These are phyloP conservation scores for Equus przewalskii DNA, from an alignment of 2,113 vertebrate genomes.

Conservation along the genomic window DNA sequence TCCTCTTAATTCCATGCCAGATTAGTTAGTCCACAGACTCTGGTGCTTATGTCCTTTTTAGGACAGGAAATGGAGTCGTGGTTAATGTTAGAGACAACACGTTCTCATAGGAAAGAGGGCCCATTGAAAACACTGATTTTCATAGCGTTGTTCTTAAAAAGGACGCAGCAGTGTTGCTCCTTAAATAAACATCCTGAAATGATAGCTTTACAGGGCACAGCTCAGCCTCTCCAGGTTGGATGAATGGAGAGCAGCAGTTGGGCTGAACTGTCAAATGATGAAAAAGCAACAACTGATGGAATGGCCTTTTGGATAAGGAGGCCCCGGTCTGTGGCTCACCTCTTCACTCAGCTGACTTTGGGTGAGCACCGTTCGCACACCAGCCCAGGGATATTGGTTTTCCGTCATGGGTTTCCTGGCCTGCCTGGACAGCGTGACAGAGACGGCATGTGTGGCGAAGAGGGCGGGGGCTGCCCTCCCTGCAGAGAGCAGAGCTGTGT, in stretches of 20 bases:
- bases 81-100: not conserved
- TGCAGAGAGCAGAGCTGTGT: not conserved
- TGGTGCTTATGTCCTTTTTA: not conserved
- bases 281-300: not conserved
- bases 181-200: accelerated
- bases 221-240: not conserved
- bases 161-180: too few relatives aligned
- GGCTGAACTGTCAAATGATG: not conserved
- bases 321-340: not conserved
- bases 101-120: not conserved
- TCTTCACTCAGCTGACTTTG: not conserved
- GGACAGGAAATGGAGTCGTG: not conserved
- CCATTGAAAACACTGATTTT: not conserved
- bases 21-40: not conserved
- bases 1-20: not conserved
- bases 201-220: too few relatives aligned
- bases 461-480: not conserved
- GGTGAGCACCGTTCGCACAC: not conserved
- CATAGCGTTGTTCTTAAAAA: not conserved
- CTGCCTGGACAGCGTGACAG: not conserved
- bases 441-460: too few relatives aligned
- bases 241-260: not conserved
- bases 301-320: not conserved
- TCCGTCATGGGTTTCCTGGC: not conserved
- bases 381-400: not conserved